Percentiles rank a stretch among this genome's conserved stretches.
Conservation (phyloP, 2,797 vertebrate genomes). For the Vipera ursinii region DNA sequence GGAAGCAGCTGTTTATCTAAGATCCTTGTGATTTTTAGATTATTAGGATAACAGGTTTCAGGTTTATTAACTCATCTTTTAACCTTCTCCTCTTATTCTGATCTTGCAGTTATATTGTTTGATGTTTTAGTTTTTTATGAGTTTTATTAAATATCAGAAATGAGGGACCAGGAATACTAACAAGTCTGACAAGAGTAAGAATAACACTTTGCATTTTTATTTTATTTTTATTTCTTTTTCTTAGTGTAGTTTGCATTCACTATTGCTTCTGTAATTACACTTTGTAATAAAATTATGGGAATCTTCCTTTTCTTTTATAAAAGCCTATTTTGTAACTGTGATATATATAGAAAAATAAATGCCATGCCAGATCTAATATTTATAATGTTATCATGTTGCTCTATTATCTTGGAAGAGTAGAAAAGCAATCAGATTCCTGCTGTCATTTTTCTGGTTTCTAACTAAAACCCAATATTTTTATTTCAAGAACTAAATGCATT, state of each 20-base stretch:
- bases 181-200: neutral
- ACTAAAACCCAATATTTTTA: conserved; percentile 8
- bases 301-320: neutral
- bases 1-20: neutral
- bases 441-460: neutral
- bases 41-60: neutral
- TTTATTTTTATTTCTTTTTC: neutral
- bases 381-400: neutral
- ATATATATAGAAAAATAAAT: neutral
- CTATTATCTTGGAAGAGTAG: neutral
- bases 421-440: neutral
- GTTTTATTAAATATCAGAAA: neutral
- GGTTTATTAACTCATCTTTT: neutral
- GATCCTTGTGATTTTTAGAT: neutral
- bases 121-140: neutral
- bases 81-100: neutral
- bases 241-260: neutral
- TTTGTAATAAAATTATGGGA: neutral
- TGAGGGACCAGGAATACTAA: neutral
- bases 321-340: neutral
- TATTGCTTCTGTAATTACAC: neutral
- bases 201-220: neutral
- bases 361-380: neutral
- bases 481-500: conserved; percentile 50
- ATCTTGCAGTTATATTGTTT: neutral